Conservation (phyloP, 2,888 invertebrate genomes). For the Heterodera filipjevi region DNA sequence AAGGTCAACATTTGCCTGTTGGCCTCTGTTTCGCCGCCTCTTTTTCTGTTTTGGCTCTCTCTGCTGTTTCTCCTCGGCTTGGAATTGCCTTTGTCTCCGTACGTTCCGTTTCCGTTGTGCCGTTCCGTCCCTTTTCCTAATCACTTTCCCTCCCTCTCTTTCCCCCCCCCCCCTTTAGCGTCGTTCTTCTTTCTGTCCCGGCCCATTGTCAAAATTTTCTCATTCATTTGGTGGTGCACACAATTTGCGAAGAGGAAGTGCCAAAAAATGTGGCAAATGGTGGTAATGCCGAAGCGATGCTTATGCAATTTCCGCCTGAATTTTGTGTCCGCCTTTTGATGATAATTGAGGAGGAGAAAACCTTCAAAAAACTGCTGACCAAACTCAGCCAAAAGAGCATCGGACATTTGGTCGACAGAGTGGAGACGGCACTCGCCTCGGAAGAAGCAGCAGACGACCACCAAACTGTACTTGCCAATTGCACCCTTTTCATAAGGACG, state of each 20-base stretch:
- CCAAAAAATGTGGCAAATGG: background rate
- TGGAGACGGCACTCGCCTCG: background rate
- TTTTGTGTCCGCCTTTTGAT: slow-evolving; percentile 29
- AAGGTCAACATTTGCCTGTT: background rate
- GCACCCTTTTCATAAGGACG: background rate
- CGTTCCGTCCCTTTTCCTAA: background rate
- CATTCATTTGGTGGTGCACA: slow-evolving; percentile 11
- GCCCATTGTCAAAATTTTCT: slow-evolving; percentile 11
- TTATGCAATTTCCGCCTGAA: slow-evolving; percentile 25
- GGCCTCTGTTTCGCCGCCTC: slow-evolving; percentile 10
- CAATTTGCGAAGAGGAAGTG: background rate
- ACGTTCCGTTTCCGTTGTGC: background rate
- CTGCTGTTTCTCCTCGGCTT: slow-evolving; percentile 23
- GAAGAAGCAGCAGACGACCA: background rate
- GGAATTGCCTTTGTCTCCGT: background rate
- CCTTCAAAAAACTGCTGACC: slow-evolving; percentile 21
- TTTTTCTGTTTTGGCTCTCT: slow-evolving; percentile 29
- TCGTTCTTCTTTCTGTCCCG: background rate
- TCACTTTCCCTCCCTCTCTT: background rate
- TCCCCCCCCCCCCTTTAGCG: background rate
- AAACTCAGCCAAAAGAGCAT: background rate
- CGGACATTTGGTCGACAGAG: background rate
- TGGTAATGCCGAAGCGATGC: background rate
- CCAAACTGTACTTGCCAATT: background rate
- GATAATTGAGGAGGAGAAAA: slow-evolving; percentile 17